phyloP scores from a whole-genome alignment of 64 coral and sea anemone species.

The Exaiptasia diaphana region DNA sequence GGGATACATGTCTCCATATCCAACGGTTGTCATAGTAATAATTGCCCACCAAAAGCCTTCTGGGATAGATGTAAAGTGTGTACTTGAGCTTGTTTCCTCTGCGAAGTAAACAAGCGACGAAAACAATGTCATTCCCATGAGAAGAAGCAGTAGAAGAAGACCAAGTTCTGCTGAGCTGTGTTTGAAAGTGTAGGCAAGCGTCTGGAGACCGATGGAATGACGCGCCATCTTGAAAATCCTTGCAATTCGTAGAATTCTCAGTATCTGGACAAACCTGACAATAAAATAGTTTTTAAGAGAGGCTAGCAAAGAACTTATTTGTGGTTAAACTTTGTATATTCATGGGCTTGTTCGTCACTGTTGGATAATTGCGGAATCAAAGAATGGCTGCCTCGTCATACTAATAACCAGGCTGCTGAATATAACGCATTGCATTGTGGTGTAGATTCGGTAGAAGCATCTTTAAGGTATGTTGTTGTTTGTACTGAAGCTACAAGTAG shows the following conservation, averaged over 20 bases:
- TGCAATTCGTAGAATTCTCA: slow-evolving; percentile 74
- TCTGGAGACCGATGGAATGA: slow-evolving; percentile 74
- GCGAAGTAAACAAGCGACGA: slow-evolving; percentile 70
- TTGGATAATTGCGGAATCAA: slow-evolving; percentile 51
- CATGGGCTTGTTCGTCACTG: too few species aligned
- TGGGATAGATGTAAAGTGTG: slow-evolving; percentile 67
- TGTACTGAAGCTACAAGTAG: too few species aligned
- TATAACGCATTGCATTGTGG: too few species aligned
- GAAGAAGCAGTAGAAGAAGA: slow-evolving; percentile 49
- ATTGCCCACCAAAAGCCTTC: slow-evolving; percentile 89
- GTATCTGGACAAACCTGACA: slow-evolving; percentile 66
- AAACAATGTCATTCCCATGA: slow-evolving; percentile 73
- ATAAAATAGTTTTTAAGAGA: too few species aligned
- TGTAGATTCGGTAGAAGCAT: too few species aligned
- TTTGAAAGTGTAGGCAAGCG: slow-evolving; percentile 70
- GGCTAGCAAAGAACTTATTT: too few species aligned
- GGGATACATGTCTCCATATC: slow-evolving; percentile 75
- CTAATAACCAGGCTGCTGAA: too few species aligned
- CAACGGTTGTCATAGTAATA: slow-evolving; percentile 87
- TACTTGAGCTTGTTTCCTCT: slow-evolving; percentile 38
- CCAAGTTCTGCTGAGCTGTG: slow-evolving; percentile 72
- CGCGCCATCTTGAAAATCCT: slow-evolving; percentile 84
- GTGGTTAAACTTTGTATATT: too few species aligned
- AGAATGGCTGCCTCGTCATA: slow-evolving; percentile 15
- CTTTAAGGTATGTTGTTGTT: too few species aligned